Conservation (phyloP, 2,797 vertebrate species). For the Botia kubotai region DNA sequence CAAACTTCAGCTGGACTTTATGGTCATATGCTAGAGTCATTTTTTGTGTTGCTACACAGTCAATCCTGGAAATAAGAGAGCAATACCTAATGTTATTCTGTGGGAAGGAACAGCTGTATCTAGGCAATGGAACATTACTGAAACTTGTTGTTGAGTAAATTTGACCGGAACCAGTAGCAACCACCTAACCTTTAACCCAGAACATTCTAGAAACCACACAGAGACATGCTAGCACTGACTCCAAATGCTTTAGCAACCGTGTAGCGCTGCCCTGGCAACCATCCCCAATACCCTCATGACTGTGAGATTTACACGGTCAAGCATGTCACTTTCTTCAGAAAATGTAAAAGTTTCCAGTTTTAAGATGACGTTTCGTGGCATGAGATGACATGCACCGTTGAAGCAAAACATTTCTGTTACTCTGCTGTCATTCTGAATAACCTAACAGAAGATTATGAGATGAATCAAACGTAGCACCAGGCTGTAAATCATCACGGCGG, state of each 20-base stretch:
- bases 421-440: background rate
- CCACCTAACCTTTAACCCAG: background rate
- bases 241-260: no score
- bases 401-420: background rate
- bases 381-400: background rate
- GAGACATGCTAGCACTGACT: background rate
- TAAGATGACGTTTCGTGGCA: background rate
- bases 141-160: background rate
- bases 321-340: no score
- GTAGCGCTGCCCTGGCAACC: background rate
- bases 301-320: no score
- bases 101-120: background rate
- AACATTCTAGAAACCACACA: background rate
- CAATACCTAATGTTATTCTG: background rate
- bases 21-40: background rate
- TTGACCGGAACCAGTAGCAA: background rate
- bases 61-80: background rate
- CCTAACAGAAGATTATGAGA: background rate
- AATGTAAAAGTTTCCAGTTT: no score
- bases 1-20: conserved; percentile 22
- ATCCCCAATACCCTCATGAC: background rate
- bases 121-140: no score
- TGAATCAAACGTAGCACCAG: background rate
- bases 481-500: conserved; percentile 9
- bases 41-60: conserved; percentile 19